Conservation (phyloP, 2,888 invertebrate genomes). For the Neoscelio sp. region DNA sequence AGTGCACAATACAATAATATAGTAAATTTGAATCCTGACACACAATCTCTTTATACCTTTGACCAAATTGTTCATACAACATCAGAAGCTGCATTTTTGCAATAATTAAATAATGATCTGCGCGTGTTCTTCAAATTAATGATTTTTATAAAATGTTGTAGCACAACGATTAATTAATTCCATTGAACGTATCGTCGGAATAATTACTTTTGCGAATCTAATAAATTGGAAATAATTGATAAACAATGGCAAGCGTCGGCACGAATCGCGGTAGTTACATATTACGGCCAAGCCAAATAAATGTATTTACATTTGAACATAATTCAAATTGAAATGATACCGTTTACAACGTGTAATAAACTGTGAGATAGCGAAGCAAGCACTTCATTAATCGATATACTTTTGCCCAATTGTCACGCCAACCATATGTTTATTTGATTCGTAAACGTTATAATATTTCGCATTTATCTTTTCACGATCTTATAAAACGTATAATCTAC, state of each 20-base stretch:
- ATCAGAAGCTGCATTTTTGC: too few species aligned
- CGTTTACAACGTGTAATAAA: slow-evolving; percentile 39
- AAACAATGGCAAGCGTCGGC: slow-evolving; percentile 41
- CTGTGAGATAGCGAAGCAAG: slow-evolving; percentile 11
- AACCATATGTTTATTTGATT: background rate
- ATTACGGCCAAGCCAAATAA: background rate
- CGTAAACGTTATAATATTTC: slow-evolving; percentile 24
- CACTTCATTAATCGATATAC: slow-evolving; percentile 42
- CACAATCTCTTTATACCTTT: too few species aligned
- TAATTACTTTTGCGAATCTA: slow-evolving; percentile 24
- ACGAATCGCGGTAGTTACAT: slow-evolving; percentile 24
- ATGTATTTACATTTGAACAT: slow-evolving; percentile 36
- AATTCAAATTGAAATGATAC: slow-evolving; percentile 43
- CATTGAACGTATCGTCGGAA: slow-evolving; percentile 12
- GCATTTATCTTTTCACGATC: slow-evolving; percentile 50
- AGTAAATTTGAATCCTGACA: too few species aligned
- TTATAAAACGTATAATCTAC: slow-evolving; percentile 50
- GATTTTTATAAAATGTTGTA: slow-evolving; percentile 14
- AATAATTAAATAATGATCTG: too few species aligned
- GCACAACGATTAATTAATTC: slow-evolving; percentile 25
- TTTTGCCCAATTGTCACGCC: slow-evolving; percentile 2
- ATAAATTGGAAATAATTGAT: slow-evolving; percentile 31
- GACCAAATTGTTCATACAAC: too few species aligned
- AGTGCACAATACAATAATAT: too few species aligned
- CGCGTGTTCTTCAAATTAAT: background rate